Base-by-base conservation (phyloP, 2,797 vertebrate species). In the Betta splendens region DNA sequence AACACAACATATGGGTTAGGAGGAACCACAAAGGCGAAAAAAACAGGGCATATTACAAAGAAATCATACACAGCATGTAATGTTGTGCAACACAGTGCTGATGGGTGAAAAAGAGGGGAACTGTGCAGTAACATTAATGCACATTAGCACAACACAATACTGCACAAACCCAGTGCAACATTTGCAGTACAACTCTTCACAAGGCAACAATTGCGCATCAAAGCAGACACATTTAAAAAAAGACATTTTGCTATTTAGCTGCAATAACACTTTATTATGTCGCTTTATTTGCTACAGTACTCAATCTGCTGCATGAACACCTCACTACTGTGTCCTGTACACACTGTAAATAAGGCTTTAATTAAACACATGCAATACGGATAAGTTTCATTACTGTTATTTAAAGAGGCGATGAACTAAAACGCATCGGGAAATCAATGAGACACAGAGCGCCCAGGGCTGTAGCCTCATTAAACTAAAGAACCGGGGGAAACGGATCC, bases 381-480 rank as follows among this genome's bases (percentile, higher is more conserved):
- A 29, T 18, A 23, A 5, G 31, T 53, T 28, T 12, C 6, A 46
- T 18, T 28, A 17, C 10, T 1, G 13, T 25, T 36, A n/a, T 39
- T 25, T 44, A 35, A 31, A 64, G 21, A 42, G 26, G 37, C n/a
- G 58, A 45, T 39, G 29, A 36, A 38, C 15, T 52, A 11, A 61
- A 47, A 40, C 37, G 42, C 39, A 52, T 8, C 9, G 25, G 37
- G 28, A 11, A 29, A 72, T 60, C 58, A 22, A 42, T 60, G 39
- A 44, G 12, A 10, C 40, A 3, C 33, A 46, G 10, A 44, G 15
- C 16, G 44, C 47, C 29, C 1, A 37, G 35, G 9, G 13, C 1
- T 31, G 36, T 9, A 22, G 39, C 28, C 26, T 57, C 31, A 57
- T 52, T 50, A 12, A 36, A 36, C 7, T 0, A 17, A 16, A 3